These are phyloP conservation scores for Lordiphosa fenestrarum DNA, from an alignment of 2,888 invertebrate species.

Conservation along the genomic window DNA sequence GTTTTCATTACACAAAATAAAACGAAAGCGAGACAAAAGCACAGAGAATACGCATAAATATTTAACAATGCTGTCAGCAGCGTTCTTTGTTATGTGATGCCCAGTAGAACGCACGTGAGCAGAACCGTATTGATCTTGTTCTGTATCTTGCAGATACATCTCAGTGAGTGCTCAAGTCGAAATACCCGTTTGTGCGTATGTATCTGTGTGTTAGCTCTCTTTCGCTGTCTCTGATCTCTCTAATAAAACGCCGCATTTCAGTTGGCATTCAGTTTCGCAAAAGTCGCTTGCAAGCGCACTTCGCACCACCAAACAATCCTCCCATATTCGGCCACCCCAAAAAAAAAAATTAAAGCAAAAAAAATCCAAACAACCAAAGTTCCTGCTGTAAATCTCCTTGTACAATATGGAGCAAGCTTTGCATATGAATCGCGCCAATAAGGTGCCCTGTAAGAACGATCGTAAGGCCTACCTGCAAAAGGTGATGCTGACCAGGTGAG, in stretches of 20 bases:
- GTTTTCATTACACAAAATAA: slow-evolving; percentile 56
- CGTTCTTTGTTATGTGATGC: slow-evolving; percentile 39
- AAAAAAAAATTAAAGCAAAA: slow-evolving; percentile 2
- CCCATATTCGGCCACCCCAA: slow-evolving; percentile 38
- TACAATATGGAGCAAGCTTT: slow-evolving; percentile 72
- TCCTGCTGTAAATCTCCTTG: slow-evolving; percentile 21
- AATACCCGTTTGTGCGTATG: slow-evolving; percentile 63
- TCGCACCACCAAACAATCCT: slow-evolving; percentile 37
- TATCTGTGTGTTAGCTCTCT: slow-evolving; percentile 21
- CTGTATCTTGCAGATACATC: slow-evolving; percentile 71
- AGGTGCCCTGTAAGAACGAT: slow-evolving; percentile 80
- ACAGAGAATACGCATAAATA: slow-evolving; percentile 59
- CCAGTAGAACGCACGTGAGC: slow-evolving; percentile 56
- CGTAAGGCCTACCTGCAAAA: slow-evolving; percentile 79
- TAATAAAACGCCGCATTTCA: slow-evolving; percentile 77
- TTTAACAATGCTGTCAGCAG: slow-evolving; percentile 51
- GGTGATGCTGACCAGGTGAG: slow-evolving; percentile 80
- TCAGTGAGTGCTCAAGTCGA: slow-evolving; percentile 43
- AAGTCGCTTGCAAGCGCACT: slow-evolving; percentile 78
- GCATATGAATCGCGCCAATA: slow-evolving; percentile 71
- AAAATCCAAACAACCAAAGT: slow-evolving; percentile 12
- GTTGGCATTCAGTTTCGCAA: slow-evolving; percentile 78
- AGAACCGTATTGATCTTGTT: slow-evolving; percentile 68
- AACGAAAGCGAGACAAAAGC: slow-evolving; percentile 49
- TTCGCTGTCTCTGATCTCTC: slow-evolving; percentile 44